Conservation (phyloP, 2,113 vertebrate genomes). For the Callithrix jacchus region DNA sequence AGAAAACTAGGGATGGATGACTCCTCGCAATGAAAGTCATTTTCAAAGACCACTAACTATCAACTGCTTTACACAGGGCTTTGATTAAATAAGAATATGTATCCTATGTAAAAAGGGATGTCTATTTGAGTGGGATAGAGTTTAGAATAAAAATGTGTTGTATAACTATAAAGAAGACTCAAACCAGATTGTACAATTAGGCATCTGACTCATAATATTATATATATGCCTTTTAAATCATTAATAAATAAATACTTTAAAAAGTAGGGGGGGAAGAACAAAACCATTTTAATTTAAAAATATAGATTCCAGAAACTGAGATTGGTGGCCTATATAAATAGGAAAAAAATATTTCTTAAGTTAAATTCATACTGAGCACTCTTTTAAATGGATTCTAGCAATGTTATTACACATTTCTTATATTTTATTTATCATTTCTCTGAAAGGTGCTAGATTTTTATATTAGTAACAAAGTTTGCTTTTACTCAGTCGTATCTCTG, state of each 20-base stretch:
- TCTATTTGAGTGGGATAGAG: not conserved
- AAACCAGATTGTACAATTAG: slow-evolving; percentile 60
- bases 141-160: slow-evolving; percentile 55
- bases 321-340: slow-evolving; percentile 54
- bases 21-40: slow-evolving; percentile 59
- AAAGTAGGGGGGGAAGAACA: slow-evolving; percentile 58
- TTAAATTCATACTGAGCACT: slow-evolving; percentile 64
- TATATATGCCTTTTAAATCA: slow-evolving; percentile 47
- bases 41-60: slow-evolving; percentile 72
- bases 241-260: slow-evolving; percentile 68
- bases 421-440: slow-evolving; percentile 71
- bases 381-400: slow-evolving; percentile 63
- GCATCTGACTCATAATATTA: slow-evolving; percentile 62
- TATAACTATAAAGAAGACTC: slow-evolving; percentile 43
- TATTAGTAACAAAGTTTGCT: slow-evolving; percentile 77
- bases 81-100: slow-evolving; percentile 67
- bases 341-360: slow-evolving; percentile 62
- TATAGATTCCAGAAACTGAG: slow-evolving; percentile 71
- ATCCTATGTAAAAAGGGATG: slow-evolving; percentile 58
- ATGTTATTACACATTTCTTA: slow-evolving; percentile 46
- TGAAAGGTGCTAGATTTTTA: slow-evolving; percentile 76
- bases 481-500: slow-evolving; percentile 80
- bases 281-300: slow-evolving; percentile 75
- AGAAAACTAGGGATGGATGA: slow-evolving; percentile 33
- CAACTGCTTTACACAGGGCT: slow-evolving; percentile 60